Conservation (phyloP, 1,140 invertebrate species). For the Drosophila saltans region DNA sequence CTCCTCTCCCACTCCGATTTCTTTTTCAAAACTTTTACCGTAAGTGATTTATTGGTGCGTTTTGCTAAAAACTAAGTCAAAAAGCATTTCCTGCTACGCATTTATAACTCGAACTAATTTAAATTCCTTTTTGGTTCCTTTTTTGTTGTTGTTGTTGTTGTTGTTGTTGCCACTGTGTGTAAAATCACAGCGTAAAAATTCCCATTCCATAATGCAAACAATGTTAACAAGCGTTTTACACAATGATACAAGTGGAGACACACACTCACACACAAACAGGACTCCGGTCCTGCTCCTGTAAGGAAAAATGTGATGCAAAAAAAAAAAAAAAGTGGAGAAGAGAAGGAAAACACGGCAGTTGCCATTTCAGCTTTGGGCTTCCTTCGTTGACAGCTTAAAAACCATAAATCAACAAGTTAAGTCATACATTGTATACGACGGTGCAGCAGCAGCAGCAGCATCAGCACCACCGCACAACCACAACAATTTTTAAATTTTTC, state of each 20-base stretch:
- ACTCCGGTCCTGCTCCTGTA: slow-evolving; percentile 12
- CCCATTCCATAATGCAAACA: slow-evolving; percentile 54
- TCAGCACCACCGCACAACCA: not conserved
- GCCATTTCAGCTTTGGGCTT: slow-evolving; percentile 42
- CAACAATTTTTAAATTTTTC: slow-evolving; percentile 16
- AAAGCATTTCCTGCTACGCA: slow-evolving; percentile 70
- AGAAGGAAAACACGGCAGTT: slow-evolving; percentile 54
- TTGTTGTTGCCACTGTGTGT: not conserved
- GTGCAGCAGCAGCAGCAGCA: slow-evolving; percentile 37
- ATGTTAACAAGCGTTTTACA: slow-evolving; percentile 82
- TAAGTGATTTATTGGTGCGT: slow-evolving; percentile 59
- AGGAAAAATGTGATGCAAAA: slow-evolving; percentile 18
- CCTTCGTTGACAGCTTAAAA: slow-evolving; percentile 68
- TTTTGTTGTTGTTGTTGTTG: not conserved
- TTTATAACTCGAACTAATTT: slow-evolving; percentile 68
- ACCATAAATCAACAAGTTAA: slow-evolving; percentile 82
- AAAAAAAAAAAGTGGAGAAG: too few species aligned
- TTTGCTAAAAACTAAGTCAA: slow-evolving; percentile 66
- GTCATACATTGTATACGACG: slow-evolving; percentile 62
- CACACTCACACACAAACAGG: not conserved
- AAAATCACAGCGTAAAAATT: slow-evolving; percentile 51
- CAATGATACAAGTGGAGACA: slow-evolving; percentile 43
- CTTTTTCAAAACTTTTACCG: not conserved
- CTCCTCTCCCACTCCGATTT: too few species aligned
- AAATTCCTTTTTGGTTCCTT: slow-evolving; percentile 55